Evolutionary conservation across 1,140 invertebrate species (phyloP).

Genomic region (Drosophila willistoni): DNA sequence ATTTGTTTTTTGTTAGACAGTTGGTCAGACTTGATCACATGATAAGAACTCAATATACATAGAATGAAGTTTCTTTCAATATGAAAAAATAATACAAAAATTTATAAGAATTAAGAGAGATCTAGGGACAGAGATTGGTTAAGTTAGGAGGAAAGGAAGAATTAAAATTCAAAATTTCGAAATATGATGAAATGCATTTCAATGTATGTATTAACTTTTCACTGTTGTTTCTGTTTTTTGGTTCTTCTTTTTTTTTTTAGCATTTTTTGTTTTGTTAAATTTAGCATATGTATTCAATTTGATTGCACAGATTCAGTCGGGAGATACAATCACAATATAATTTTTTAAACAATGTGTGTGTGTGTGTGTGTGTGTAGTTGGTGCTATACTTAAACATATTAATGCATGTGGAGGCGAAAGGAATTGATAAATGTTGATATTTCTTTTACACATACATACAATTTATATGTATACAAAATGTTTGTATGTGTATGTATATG

Average conservation of each 20-base stretch:
- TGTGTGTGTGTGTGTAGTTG: constrained; percentile 30
- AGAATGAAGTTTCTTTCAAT: too few species aligned
- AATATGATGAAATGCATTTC: too few species aligned
- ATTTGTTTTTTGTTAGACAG: background rate
- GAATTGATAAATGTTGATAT: constrained; percentile 15
- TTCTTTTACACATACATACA: constrained; percentile 12
- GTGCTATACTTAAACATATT: constrained; percentile 47
- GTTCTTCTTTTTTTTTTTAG: background rate
- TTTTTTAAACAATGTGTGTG: constrained; percentile 31
- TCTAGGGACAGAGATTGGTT: too few species aligned
- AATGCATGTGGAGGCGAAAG: constrained; percentile 40
- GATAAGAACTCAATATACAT: background rate
- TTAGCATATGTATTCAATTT: constrained; percentile 4
- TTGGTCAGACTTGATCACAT: background rate
- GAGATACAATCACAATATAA: constrained; percentile 11
- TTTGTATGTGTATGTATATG: background rate
- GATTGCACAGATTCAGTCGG: constrained; percentile 17
- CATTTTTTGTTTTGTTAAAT: constrained; percentile 3
- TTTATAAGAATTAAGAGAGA: too few species aligned
- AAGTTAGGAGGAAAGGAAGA: too few species aligned
- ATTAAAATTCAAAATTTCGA: too few species aligned
- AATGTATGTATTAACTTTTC: constrained; percentile 1
- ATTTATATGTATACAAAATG: constrained; percentile 1
- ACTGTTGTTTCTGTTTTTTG: constrained; percentile 10
- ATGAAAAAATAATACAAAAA: too few species aligned